phyloP scores from a whole-genome alignment of 1,140 invertebrate species.

The Meloidogyne floridensis region DNA sequence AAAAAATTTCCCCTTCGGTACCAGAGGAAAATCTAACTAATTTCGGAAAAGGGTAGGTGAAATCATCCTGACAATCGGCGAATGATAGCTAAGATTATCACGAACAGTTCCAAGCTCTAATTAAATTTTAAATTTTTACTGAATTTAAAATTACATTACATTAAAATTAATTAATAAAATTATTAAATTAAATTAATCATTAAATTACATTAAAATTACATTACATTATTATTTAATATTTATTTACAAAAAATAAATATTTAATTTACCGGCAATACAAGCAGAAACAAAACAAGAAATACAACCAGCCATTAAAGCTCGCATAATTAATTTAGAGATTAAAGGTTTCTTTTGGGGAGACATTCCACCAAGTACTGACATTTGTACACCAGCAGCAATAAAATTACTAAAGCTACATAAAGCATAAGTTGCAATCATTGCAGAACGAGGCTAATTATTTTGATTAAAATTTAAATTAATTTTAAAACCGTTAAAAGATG shows the following conservation, averaged over 20 bases:
- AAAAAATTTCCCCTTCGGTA: no score
- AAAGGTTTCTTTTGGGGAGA: conserved; percentile 48
- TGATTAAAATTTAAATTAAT: not conserved
- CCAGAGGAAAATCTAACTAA: no score
- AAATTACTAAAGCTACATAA: conserved; percentile 94
- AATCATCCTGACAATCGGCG: no score
- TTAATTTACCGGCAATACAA: conserved; percentile 48
- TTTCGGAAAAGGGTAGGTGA: no score
- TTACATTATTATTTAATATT: no score
- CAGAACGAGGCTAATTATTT: conserved; percentile 67
- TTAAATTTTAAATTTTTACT: no score
- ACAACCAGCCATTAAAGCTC: conserved; percentile 49
- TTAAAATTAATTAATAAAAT: not conserved
- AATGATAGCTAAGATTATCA: no score
- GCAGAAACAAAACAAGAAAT: conserved; percentile 58
- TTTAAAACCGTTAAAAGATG: not conserved
- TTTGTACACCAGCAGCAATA: conserved; percentile 81
- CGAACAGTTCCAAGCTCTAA: no score
- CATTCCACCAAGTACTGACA: conserved; percentile 70
- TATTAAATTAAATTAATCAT: conserved; percentile 7
- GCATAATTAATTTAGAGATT: conserved; percentile 49
- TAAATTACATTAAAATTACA: no score
- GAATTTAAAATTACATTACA: no score
- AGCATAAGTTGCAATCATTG: conserved; percentile 83
- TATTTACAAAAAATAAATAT: no score